Evolutionary conservation across 2,888 invertebrate species (phyloP).

Genomic region (Spialia ferax): DNA sequence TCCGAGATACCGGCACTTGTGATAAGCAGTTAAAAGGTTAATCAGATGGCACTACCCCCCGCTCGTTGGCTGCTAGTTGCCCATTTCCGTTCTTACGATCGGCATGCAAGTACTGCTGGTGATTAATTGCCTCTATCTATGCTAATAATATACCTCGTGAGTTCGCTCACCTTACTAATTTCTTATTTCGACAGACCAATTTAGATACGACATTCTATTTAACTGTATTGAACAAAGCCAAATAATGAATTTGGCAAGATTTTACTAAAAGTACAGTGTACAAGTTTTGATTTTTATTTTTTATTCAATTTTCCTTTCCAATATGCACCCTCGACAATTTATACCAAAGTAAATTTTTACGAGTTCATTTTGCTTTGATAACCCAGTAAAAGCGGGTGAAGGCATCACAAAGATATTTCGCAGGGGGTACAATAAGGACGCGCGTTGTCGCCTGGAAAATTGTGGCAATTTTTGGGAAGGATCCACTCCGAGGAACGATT

Average conservation of each 20-base stretch:
- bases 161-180: slow-evolving; percentile 45
- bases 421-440: slow-evolving; percentile 76
- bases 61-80: slow-evolving; percentile 65
- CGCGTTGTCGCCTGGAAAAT: slow-evolving; percentile 78
- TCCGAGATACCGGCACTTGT: slow-evolving; percentile 29
- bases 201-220: background rate
- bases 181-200: background rate
- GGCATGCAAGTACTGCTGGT: slow-evolving; percentile 55
- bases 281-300: slow-evolving; percentile 15
- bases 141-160: slow-evolving; percentile 49
- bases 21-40: slow-evolving; percentile 49
- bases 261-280: slow-evolving; percentile 3
- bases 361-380: slow-evolving; percentile 52
- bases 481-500: slow-evolving; percentile 63
- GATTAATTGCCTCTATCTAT: slow-evolving; percentile 53
- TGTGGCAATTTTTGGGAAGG: slow-evolving; percentile 71
- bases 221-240: background rate
- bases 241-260: background rate
- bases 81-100: slow-evolving; percentile 69
- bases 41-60: slow-evolving; percentile 55
- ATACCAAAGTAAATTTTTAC: slow-evolving; percentile 64
- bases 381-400: slow-evolving; percentile 65
- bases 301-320: slow-evolving; percentile 42
- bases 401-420: slow-evolving; percentile 69
- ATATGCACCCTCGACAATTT: slow-evolving; percentile 54